These are phyloP conservation scores for Bombus cullumanus DNA, from an alignment of 1,140 invertebrate genomes.

Conservation along the genomic window DNA sequence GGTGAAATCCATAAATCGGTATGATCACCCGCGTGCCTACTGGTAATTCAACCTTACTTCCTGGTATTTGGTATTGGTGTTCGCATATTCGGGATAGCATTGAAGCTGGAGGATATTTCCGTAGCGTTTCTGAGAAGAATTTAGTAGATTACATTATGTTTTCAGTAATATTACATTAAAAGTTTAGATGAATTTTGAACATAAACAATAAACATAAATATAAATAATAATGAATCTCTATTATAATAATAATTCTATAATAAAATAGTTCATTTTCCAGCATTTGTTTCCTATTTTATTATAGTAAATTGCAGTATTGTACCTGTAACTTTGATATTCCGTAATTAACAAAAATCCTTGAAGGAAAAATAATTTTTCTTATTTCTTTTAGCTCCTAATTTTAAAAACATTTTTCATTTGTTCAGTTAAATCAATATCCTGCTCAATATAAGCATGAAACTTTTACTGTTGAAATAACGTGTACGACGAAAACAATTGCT, in stretches of 20 bases:
- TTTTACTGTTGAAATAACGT: too few species aligned
- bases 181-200: neutral
- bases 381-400: neutral
- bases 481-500: too few species aligned
- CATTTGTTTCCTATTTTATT: neutral
- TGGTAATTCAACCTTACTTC: conserved; percentile 74
- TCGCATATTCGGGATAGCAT: conserved; percentile 81
- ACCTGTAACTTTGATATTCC: neutral
- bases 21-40: conserved; percentile 83
- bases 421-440: too few species aligned
- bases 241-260: neutral
- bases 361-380: neutral
- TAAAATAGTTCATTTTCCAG: neutral
- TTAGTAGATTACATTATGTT: neutral
- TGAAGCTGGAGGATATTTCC: conserved; percentile 83
- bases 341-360: neutral
- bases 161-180: neutral
- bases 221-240: neutral
- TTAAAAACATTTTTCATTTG: too few species aligned
- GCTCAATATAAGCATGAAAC: too few species aligned
- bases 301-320: neutral
- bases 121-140: conserved; percentile 79
- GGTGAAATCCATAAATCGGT: conserved; percentile 86
- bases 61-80: conserved; percentile 74
- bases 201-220: too few species aligned